Conservation (phyloP, 2,113 vertebrate species). For the Dasyurus viverrinus region DNA sequence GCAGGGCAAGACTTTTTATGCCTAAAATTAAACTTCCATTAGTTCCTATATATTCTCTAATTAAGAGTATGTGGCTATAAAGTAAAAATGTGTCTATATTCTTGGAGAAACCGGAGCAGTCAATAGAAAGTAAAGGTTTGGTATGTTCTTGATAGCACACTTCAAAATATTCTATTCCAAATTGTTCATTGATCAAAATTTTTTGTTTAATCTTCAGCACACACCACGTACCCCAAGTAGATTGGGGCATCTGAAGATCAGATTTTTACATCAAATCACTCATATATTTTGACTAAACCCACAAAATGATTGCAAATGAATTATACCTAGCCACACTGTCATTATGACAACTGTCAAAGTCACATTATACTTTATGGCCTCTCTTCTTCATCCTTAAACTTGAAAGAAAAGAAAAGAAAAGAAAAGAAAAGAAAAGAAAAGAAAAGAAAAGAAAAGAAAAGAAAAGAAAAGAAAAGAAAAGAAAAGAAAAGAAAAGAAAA, state of each 20-base stretch:
- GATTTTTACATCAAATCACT: slow-evolving; percentile 48
- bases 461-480: neutral
- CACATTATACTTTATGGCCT: slow-evolving; percentile 57
- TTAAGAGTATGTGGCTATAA: slow-evolving; percentile 57
- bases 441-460: neutral
- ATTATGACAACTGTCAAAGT: slow-evolving; percentile 33
- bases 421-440: neutral
- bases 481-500: neutral
- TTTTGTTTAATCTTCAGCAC: slow-evolving; percentile 70
- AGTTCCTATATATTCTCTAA: slow-evolving; percentile 60
- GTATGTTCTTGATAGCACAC: slow-evolving; percentile 70
- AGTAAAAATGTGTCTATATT: slow-evolving; percentile 51
- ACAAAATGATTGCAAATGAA: slow-evolving; percentile 63
- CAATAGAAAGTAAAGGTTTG: slow-evolving; percentile 62
- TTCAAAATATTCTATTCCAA: slow-evolving; percentile 73
- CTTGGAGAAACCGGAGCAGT: slow-evolving; percentile 74
- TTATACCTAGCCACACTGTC: neutral
- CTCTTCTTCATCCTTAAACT: slow-evolving; percentile 57
- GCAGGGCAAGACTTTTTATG: neutral
- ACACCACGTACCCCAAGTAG: slow-evolving; percentile 18
- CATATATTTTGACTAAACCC: slow-evolving; percentile 30
- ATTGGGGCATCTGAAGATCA: slow-evolving; percentile 54
- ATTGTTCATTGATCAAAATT: slow-evolving; percentile 71
- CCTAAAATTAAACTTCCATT: neutral
- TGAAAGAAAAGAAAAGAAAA: neutral